These are phyloP conservation scores for Australoheros scitulus DNA, from an alignment of 2,113 vertebrate genomes.

Conservation along the genomic window DNA sequence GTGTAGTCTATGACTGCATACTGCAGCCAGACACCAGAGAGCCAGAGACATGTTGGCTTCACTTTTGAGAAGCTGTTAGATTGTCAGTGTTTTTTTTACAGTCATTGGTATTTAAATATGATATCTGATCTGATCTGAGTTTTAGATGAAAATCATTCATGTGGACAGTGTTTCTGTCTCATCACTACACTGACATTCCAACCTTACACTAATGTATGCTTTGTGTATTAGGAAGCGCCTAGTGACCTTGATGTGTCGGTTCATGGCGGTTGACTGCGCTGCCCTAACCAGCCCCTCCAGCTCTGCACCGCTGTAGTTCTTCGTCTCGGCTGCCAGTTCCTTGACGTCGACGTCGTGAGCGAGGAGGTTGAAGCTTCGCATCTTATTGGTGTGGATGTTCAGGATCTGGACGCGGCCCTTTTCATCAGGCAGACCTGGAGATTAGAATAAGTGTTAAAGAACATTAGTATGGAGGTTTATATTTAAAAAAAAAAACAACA, in stretches of 20 bases:
- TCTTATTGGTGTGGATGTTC: conserved; percentile 94
- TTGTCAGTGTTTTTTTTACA: background rate
- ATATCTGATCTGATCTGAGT: background rate
- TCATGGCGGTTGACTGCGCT: conserved; percentile 98
- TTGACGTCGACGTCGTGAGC: conserved; percentile 85
- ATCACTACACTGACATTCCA: background rate
- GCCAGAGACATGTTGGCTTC: background rate
- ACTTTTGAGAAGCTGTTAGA: background rate
- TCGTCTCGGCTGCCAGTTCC: conserved; percentile 92
- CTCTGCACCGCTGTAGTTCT: conserved; percentile 98
- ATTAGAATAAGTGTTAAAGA: background rate
- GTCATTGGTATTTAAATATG: background rate
- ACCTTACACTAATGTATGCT: background rate
- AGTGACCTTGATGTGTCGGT: conserved; percentile 97
- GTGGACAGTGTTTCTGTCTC: background rate
- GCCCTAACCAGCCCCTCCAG: conserved; percentile 95
- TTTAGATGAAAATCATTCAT: background rate
- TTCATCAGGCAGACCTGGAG: conserved; percentile 92
- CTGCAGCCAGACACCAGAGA: background rate
- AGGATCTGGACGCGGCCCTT: conserved; percentile 96
- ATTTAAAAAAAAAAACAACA: background rate
- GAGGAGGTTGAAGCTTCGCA: conserved; percentile 90
- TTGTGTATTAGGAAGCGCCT: background rate
- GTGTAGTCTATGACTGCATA: background rate
- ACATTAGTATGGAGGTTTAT: background rate